Conservation (phyloP, 1,140 invertebrate genomes). For the Pseudomyrmex pallidus region DNA sequence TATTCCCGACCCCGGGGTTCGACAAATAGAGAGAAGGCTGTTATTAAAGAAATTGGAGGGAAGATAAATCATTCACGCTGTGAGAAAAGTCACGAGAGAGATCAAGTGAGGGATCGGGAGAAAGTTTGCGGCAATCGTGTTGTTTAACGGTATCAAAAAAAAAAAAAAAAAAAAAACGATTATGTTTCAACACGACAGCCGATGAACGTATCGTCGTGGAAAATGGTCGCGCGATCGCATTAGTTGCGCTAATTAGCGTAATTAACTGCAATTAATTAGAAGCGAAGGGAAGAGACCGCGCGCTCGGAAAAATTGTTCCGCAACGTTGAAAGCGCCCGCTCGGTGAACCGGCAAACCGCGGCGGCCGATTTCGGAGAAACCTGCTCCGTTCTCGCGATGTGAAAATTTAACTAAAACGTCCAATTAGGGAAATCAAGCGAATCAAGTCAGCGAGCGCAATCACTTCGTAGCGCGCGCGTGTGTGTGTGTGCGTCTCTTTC, state of each 20-base stretch:
- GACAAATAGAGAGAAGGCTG: background rate
- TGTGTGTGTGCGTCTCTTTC: background rate
- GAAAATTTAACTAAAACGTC: constrained; percentile 53
- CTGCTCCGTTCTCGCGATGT: constrained; percentile 3
- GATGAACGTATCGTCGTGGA: constrained; percentile 8
- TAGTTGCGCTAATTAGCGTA: constrained; percentile 76
- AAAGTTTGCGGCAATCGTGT: background rate
- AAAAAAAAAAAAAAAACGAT: constrained; percentile 6
- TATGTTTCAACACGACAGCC: constrained; percentile 12
- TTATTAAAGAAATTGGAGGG: background rate
- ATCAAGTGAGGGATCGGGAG: background rate
- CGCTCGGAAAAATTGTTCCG: background rate
- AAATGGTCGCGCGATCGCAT: constrained; percentile 67
- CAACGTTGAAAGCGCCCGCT: background rate
- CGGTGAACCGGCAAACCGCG: background rate
- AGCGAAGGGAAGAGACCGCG: constrained; percentile 40
- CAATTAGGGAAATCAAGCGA: constrained; percentile 51
- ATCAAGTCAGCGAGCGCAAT: constrained; percentile 20
- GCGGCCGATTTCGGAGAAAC: background rate
- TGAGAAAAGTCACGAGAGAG: background rate
- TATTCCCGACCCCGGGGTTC: background rate
- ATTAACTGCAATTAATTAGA: constrained; percentile 80
- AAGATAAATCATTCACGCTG: background rate
- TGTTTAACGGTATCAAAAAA: too few relatives aligned
- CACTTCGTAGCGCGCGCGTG: background rate